Evolutionary conservation across 2,888 invertebrate species (phyloP), one percentile per base, ranked within the genome.

Genomic region (Phragmatobia fuliginosa): DNA sequence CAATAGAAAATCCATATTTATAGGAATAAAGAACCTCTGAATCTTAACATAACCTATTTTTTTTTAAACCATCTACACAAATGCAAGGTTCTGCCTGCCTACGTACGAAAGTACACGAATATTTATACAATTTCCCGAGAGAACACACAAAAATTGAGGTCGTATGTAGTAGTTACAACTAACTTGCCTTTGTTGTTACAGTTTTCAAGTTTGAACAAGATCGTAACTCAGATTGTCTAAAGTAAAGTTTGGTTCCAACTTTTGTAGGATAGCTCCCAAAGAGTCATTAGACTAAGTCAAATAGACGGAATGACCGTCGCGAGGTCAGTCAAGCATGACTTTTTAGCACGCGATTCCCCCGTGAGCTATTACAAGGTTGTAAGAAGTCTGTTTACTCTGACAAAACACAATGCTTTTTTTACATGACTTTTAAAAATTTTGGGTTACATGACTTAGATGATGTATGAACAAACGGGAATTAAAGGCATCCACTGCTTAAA

Each of bases 141-240:
- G 91, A 77, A 78, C 73, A 73, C 70, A 78, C 83, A 88, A 90
- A 90, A 90, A 89, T 88, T 85, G 80, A 77, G 80, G 84, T 86
- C 88, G 87, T 89, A 88, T 83, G 72, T 70, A 78, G 72, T 71
- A 77, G 81, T 68, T 77, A 74, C 83, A 87, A 87, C 81, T 85
- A 85, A 82, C 80, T 82, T 71, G 72, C 81, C 77, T 85, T 85
- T 88, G 88, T 89, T 85, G 83, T 83, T 83, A 83, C 84, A 85
- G 85, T 91, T 93, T 91, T 91, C 91, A 92, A 93, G 92, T 87
- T 91, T 87, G 86, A 83, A 86, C 87, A 87, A 86, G 86, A 90
- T 87, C 85, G 91, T 91, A 93, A 92, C 91, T 90, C 85, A 90
- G 38, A 83, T 71, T 49, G 89, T 85, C 87, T 49, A 67, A 87